phyloP scores from a whole-genome alignment of 2,797 vertebrate species.

The Tinamus major region DNA sequence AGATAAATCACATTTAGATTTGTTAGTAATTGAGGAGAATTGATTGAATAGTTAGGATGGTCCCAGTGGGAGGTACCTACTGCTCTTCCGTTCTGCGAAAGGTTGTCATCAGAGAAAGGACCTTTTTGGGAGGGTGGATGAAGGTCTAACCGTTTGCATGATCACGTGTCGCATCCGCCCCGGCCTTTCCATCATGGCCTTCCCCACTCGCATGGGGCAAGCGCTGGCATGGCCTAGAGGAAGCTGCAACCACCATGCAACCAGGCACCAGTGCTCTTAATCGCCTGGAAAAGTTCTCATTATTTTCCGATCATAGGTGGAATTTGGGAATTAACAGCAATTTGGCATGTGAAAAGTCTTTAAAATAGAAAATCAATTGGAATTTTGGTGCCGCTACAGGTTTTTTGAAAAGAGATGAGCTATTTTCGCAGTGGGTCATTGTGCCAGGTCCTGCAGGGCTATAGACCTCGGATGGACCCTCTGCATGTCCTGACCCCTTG shows the following conservation, averaged over 20 bases:
- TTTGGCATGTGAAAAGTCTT: background rate
- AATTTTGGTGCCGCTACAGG: background rate
- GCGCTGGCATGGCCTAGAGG: background rate
- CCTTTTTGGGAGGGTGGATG: too few species aligned
- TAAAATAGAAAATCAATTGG: background rate
- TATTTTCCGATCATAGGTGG: constrained; percentile 16
- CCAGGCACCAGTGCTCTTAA: background rate
- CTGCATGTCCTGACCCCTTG: background rate
- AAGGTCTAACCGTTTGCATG: constrained; percentile 80
- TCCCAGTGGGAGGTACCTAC: constrained; percentile 83
- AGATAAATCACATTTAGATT: constrained; percentile 99
- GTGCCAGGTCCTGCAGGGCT: too few species aligned
- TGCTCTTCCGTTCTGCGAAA: constrained; percentile 74
- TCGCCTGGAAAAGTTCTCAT: constrained; percentile 2
- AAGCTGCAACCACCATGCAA: constrained; percentile 15
- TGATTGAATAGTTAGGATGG: constrained; percentile 87
- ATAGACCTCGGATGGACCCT: accelerated
- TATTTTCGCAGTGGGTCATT: background rate
- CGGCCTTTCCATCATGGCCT: background rate
- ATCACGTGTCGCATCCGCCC: constrained; percentile 69
- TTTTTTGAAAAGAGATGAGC: background rate
- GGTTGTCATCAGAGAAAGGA: constrained; percentile 76
- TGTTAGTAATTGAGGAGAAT: constrained; percentile 98
- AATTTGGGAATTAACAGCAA: background rate
- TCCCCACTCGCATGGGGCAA: background rate